Conservation (phyloP, 1,140 invertebrate genomes). For the Neocloeon triangulifer region DNA sequence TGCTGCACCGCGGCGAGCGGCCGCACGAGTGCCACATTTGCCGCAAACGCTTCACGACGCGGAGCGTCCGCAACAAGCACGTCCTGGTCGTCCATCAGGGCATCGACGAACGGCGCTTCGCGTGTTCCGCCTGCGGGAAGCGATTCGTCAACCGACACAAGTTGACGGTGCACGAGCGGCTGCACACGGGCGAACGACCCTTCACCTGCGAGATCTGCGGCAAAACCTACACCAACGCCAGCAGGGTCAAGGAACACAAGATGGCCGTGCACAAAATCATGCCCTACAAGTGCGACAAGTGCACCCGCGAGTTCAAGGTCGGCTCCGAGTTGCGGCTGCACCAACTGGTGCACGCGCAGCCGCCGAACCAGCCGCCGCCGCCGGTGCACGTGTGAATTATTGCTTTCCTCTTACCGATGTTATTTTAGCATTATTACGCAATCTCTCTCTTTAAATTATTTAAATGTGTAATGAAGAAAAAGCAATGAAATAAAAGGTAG, state of each 20-base stretch:
- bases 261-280: too few relatives aligned
- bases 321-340: too few relatives aligned
- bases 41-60: constrained; percentile 38
- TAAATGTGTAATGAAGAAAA: too few relatives aligned
- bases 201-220: constrained; percentile 62
- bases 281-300: too few relatives aligned
- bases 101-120: constrained; percentile 37
- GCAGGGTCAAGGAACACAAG: constrained; percentile 17
- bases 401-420: too few relatives aligned
- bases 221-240: constrained; percentile 49
- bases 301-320: too few relatives aligned
- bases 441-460: too few relatives aligned
- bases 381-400: too few relatives aligned
- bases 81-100: constrained; percentile 51
- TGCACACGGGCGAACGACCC: constrained; percentile 64
- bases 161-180: constrained; percentile 77
- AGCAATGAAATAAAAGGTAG: too few relatives aligned
- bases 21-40: constrained; percentile 59
- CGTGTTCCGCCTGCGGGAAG: constrained; percentile 39
- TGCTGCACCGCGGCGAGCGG: constrained; percentile 52
- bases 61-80: constrained; percentile 34
- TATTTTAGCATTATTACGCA: too few relatives aligned
- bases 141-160: constrained; percentile 85
- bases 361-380: too few relatives aligned
- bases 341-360: too few relatives aligned